Evolutionary conservation across 2,888 invertebrate species (phyloP), one percentile per base, ranked within the genome.

Genomic region (Troilus luridus): DNA sequence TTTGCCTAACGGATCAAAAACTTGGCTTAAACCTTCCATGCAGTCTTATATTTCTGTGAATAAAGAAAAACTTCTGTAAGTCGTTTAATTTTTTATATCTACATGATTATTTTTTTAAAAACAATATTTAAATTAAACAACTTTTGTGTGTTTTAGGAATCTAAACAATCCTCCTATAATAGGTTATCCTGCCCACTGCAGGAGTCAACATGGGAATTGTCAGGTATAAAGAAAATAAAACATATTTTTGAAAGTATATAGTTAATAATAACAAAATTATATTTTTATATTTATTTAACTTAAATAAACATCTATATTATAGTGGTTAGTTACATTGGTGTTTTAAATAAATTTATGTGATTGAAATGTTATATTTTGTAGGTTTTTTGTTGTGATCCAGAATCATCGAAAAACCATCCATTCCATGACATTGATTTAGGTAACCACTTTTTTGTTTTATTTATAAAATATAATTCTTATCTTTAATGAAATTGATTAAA

Each of bases 331-430:
- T 41, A 41, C 41, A 41, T 41, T 1, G 41, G 41, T 41, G 1
- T 41, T 41, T 21, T 85, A 24, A 17, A 54, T 56, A 24, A 24
- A 54, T 54, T 85, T n/a, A 12, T 24, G 19, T 12, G 9, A n/a
- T 41, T 56, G 7, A 88, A 90, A 90, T 17, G 21, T 77, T n/a
- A 19, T 19, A n/a, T 81, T 64, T 90, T 91, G 6, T 58, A 92
- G 92, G 91, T 91, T 67, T 92, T 91, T 88, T 92, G 92, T 91
- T 92, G 92, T 85, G 92, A 91, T 56, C 77, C 88, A 27, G 91
- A 91, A 62, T 89, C 89, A 12, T 85, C 72, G n/a, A 67, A 88
- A 64, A 54, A 88, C 60, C 88, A 90, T 72, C 81, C 90, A 21
- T 85, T 92, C 24, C 92, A 89, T 14, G 92, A 92, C 19, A 92